A percentile compares a stretch with the other conserved stretches of the same genome.
These are phyloP conservation scores for Mycalesis mineus DNA, from an alignment of 2,888 invertebrate species.

Conservation along the genomic window DNA sequence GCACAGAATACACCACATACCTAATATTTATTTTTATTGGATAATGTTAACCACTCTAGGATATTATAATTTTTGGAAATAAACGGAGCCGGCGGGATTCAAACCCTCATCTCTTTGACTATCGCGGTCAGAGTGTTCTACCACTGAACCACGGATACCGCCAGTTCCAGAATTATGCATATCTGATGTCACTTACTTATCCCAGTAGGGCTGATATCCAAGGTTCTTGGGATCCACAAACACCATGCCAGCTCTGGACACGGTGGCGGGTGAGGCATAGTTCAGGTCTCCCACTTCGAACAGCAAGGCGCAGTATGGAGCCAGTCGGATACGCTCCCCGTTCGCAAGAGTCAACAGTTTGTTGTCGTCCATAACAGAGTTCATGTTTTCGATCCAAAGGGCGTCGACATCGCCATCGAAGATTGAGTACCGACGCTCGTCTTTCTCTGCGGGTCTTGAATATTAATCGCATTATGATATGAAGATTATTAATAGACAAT, in stretches of 20 bases:
- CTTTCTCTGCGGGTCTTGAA: slow-evolving; percentile 78
- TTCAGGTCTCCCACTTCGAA: slow-evolving; percentile 94
- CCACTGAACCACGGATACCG: no score
- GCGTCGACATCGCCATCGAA: slow-evolving; percentile 97
- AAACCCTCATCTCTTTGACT: no score
- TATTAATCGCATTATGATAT: no score
- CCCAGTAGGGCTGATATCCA: slow-evolving; percentile 91
- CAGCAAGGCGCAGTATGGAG: slow-evolving; percentile 87
- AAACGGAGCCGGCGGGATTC: no score
- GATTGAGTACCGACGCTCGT: slow-evolving; percentile 89
- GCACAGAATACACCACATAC: no score
- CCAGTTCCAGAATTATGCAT: no score
- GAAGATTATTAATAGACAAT: no score
- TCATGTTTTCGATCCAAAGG: slow-evolving; percentile 98
- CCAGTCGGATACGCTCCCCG: slow-evolving; percentile 90
- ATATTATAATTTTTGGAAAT: no score
- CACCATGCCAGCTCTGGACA: slow-evolving; percentile 95
- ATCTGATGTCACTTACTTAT: slow-evolving; percentile 58
- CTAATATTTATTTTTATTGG: no score
- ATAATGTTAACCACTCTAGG: no score
- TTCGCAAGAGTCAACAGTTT: slow-evolving; percentile 92
- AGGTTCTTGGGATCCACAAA: slow-evolving; percentile 95
- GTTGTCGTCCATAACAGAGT: slow-evolving; percentile 98
- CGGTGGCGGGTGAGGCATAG: slow-evolving; percentile 95
- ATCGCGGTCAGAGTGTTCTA: no score